Evolutionary conservation across 2,888 invertebrate genomes (phyloP).

Genomic region (Troides aeacus): DNA sequence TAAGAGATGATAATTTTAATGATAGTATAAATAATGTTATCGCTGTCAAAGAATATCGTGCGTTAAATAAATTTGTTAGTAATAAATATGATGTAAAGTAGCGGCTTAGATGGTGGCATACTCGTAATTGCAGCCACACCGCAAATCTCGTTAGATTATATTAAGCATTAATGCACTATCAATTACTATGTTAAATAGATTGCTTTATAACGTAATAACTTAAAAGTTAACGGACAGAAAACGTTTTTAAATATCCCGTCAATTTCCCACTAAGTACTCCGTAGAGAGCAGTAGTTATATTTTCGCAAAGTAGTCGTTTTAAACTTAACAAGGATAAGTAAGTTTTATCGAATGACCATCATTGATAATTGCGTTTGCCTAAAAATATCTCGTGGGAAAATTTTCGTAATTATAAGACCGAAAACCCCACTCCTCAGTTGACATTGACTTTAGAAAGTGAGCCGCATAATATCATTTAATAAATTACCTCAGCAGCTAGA

Average conservation of each 20-base stretch:
- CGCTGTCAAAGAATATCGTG: constrained; percentile 18
- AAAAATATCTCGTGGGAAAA: constrained; percentile 23
- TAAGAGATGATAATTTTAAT: neutral
- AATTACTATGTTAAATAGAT: constrained; percentile 47
- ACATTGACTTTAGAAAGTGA: constrained; percentile 29
- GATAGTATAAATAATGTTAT: neutral
- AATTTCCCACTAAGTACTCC: neutral
- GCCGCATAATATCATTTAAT: constrained; percentile 8
- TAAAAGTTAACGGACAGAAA: neutral
- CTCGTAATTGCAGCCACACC: constrained; percentile 33
- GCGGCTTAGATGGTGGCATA: constrained; percentile 36
- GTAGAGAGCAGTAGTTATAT: neutral
- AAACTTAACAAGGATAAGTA: neutral
- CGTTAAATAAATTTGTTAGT: constrained; percentile 24
- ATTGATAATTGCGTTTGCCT: constrained; percentile 30
- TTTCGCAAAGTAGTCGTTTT: neutral
- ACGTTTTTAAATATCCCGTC: neutral
- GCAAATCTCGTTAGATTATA: constrained; percentile 34
- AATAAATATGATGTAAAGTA: constrained; percentile 36
- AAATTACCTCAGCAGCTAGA: neutral
- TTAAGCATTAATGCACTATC: constrained; percentile 40
- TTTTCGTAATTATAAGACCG: constrained; percentile 17
- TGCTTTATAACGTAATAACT: constrained; percentile 38
- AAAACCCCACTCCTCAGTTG: constrained; percentile 7
- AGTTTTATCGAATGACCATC: constrained; percentile 34